Evolutionary conservation across 1,140 invertebrate genomes (phyloP), one percentile per base, ranked within the genome.

Genomic region (Drosophila seguyi): DNA sequence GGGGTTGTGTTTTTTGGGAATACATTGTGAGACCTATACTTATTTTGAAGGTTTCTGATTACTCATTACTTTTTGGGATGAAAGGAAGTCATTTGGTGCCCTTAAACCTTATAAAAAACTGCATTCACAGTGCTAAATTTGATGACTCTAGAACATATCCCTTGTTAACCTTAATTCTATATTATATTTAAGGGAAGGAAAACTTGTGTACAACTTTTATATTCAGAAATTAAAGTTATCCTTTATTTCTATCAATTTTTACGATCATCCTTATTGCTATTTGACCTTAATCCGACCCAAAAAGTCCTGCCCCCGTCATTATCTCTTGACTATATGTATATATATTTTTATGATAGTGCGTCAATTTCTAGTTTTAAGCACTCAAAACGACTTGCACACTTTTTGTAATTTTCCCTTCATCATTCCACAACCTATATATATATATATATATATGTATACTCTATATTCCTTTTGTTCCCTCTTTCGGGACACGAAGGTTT

Each of bases 281-380:
- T 52, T 73, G 78, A 86, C 81, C 82, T 85, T 81, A 81, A 61
- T 38, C 44, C 62, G 81, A 86, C 81, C 82, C 73, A 59, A 55
- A 59, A 55, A 36, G 72, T 22, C 42, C 72, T 13, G 41, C 66
- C 42, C 44, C 29, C 14, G 29, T 73, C 69, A 73, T 73, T 73
- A 72, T 73, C 69, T 73, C 38, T 45, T 2, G 10, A 27, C 36
- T 31, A 36, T 38, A 66, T 66, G n/a, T 66, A 36, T 67, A 36
- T 67, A 27, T 59, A 58, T 41, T 59, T 72, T 73, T 73, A 72
- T 39, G 69, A 72, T 59, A 45, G 69, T 73, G 67, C 69, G 69
- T 73, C 69, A 72, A 44, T 72, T 72, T 71, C 34, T 48, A 58
- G 42, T 72, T 73, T 73, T 73, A 38, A 72, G 69, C 67, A 72